Evolutionary conservation across 2,797 vertebrate genomes (phyloP).

Genomic region (Pseudochaenichthys georgianus): DNA sequence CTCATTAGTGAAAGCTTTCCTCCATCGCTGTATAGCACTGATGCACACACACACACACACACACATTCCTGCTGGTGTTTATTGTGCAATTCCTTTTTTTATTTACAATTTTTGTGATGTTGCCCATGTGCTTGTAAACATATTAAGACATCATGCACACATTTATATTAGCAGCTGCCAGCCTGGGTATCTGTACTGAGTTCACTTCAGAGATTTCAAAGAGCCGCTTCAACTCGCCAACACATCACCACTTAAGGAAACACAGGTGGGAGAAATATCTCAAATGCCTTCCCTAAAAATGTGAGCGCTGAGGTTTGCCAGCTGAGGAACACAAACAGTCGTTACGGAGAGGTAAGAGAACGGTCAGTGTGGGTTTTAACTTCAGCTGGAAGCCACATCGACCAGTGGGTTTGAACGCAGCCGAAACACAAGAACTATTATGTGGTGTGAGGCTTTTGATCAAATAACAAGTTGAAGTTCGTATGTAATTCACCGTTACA

Average conservation of each 20-base stretch:
- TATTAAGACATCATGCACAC: conserved; percentile 34
- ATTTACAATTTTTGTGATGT: conserved; percentile 54
- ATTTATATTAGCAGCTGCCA: conserved; percentile 14
- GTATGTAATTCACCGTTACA: background rate
- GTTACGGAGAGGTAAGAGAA: conserved; percentile 53
- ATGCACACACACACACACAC: conserved; percentile 31
- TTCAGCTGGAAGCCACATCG: conserved; percentile 47
- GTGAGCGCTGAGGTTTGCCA: conserved; percentile 44
- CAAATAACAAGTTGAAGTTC: background rate
- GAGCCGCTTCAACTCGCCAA: conserved; percentile 45
- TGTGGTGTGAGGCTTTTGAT: background rate
- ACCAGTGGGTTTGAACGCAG: background rate
- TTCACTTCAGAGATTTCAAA: conserved; percentile 22
- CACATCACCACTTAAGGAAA: conserved; percentile 39
- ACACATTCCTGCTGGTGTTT: conserved; percentile 51
- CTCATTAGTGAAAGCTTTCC: conserved; percentile 70
- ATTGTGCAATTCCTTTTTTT: conserved; percentile 44
- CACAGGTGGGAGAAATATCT: conserved; percentile 63
- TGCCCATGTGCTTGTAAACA: conserved; percentile 72
- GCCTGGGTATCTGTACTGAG: conserved; percentile 4
- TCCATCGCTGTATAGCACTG: too few species aligned
- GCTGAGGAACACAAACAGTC: conserved; percentile 43
- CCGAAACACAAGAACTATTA: background rate
- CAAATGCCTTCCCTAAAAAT: conserved; percentile 42
- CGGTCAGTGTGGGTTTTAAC: conserved; percentile 47